These are phyloP conservation scores for Streblospio benedicti DNA, from an alignment of 1,140 invertebrate species.

Conservation along the genomic window DNA sequence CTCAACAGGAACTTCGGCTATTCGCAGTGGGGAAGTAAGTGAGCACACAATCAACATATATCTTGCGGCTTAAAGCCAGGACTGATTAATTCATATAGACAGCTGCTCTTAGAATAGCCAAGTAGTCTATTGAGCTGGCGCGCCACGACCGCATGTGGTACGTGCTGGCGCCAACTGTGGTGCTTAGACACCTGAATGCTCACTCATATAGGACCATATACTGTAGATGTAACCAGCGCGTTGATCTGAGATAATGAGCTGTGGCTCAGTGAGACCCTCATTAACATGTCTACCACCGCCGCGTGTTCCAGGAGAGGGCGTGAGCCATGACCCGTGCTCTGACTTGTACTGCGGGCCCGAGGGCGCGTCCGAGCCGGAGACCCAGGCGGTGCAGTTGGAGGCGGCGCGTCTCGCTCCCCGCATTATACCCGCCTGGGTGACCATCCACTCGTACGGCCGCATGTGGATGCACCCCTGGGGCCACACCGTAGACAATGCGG, in stretches of 20 bases:
- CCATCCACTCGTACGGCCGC: constrained; percentile 8
- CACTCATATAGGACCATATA: too few relatives aligned
- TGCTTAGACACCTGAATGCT: too few relatives aligned
- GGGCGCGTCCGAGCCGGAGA: constrained; percentile 4
- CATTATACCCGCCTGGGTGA: neutral
- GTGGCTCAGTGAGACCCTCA: neutral
- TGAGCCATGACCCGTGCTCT: neutral
- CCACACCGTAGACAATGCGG: constrained; percentile 7
- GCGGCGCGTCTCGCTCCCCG: neutral
- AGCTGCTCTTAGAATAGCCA: too few relatives aligned
- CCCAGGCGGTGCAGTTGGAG: neutral
- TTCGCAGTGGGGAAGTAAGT: constrained; percentile 10
- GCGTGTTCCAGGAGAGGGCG: constrained; percentile 1
- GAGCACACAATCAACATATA: too few relatives aligned
- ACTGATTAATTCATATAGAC: too few relatives aligned
- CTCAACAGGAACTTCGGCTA: constrained; percentile 10
- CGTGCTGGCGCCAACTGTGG: too few relatives aligned
- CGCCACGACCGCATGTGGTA: too few relatives aligned
- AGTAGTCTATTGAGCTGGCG: too few relatives aligned
- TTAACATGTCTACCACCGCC: neutral
- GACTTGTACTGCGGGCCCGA: neutral
- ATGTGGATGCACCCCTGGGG: constrained; percentile 3
- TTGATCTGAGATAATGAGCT: neutral
- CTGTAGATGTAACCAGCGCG: neutral
- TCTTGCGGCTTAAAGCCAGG: too few relatives aligned